Percentiles rank a stretch among this genome's conserved stretches.
Evolutionary conservation across 2,113 vertebrate genomes (phyloP).

Genomic region (Pachycephala philippinensis): DNA sequence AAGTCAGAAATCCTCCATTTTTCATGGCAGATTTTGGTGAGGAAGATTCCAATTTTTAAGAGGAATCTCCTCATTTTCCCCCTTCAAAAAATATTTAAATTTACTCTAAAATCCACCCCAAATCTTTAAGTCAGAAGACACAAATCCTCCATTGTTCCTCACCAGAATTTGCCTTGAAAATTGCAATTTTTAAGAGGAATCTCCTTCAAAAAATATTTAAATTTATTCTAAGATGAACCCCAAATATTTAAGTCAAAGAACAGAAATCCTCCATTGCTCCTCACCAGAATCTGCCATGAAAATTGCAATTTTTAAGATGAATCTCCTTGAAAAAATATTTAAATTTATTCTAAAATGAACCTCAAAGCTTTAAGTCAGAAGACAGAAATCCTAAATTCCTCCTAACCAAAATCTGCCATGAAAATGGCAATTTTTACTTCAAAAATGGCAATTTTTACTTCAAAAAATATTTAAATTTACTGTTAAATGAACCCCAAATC

Average conservation of each 20-base stretch:
- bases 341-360: not conserved
- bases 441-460: no score
- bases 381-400: not conserved
- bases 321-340: no score
- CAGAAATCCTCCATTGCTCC: not conserved
- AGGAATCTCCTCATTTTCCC: not conserved
- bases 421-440: not conserved
- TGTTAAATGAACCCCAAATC: not conserved
- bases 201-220: accelerated
- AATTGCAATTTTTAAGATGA: not conserved
- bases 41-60: not conserved
- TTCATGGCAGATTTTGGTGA: no score
- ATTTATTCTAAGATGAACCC: not conserved
- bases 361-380: not conserved
- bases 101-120: not conserved
- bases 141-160: not conserved
- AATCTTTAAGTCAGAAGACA: not conserved
- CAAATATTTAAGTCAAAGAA: not conserved
- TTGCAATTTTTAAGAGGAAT: not conserved
- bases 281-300: not conserved
- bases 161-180: not conserved
- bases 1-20: not conserved
- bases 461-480: not conserved
- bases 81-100: not conserved
- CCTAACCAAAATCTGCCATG: accelerated